Percentiles rank a stretch among this genome's conserved stretches.
phyloP scores from a whole-genome alignment of 1,140 invertebrate genomes.

The Zaprionus capensis region DNA sequence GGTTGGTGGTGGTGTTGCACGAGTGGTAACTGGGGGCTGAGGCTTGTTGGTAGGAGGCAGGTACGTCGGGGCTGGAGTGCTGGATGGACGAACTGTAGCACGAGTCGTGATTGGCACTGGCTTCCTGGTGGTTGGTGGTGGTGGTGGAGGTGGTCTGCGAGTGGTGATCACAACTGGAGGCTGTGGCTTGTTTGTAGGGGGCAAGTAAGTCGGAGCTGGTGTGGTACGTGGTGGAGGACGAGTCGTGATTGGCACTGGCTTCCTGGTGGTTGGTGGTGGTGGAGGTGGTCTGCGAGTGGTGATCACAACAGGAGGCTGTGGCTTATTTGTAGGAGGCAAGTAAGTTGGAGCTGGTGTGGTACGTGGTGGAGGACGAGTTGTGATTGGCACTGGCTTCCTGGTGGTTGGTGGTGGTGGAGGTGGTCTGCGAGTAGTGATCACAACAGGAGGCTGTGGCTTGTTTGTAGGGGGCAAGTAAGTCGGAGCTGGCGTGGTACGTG shows the following conservation, averaged over 20 bases:
- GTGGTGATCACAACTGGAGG: slow-evolving; percentile 41
- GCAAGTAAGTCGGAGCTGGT: slow-evolving; percentile 55
- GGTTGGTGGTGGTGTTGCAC: background rate
- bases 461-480: slow-evolving; percentile 59
- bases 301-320: slow-evolving; percentile 29
- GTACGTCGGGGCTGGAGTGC: slow-evolving; percentile 45
- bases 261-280: slow-evolving; percentile 41
- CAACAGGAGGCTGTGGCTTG: slow-evolving; percentile 34
- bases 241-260: slow-evolving; percentile 50
- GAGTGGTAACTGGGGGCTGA: slow-evolving; percentile 24
- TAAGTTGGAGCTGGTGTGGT: slow-evolving; percentile 43
- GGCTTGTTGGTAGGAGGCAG: slow-evolving; percentile 51
- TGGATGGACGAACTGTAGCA: slow-evolving; percentile 4
- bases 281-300: slow-evolving; percentile 33
- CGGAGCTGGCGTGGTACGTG: slow-evolving; percentile 34
- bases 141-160: slow-evolving; percentile 41
- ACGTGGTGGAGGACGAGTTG: slow-evolving; percentile 31
- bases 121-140: slow-evolving; percentile 52
- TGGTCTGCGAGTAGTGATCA: slow-evolving; percentile 26
- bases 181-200: slow-evolving; percentile 51
- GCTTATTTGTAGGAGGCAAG: slow-evolving; percentile 52
- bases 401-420: slow-evolving; percentile 39
- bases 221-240: slow-evolving; percentile 23
- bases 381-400: slow-evolving; percentile 34
- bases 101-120: slow-evolving; percentile 34